phyloP scores from a whole-genome alignment of 2,888 invertebrate species.

The Erebia aethiops region DNA sequence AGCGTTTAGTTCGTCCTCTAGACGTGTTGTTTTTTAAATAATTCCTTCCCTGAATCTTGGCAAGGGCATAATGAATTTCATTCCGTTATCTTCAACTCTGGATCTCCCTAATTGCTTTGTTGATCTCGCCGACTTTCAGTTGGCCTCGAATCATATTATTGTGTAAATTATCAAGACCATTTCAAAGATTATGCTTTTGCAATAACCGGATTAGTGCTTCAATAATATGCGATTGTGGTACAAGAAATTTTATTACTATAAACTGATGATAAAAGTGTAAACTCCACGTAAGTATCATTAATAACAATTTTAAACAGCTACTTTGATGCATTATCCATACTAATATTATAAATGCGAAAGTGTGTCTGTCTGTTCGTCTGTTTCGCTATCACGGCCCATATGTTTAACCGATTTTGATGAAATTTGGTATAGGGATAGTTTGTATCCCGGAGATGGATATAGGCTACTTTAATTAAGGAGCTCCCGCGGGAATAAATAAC shows the following conservation, averaged over 20 bases:
- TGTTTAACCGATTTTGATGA: too few relatives aligned
- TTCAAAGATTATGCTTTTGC: constrained; percentile 16
- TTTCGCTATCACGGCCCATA: too few relatives aligned
- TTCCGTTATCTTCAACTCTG: constrained; percentile 37
- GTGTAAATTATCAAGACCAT: constrained; percentile 4
- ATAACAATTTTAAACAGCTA: background rate
- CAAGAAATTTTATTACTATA: background rate
- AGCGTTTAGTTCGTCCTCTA: too few relatives aligned
- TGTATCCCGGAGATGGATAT: too few relatives aligned
- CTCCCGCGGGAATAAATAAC: too few relatives aligned
- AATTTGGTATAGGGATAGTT: too few relatives aligned
- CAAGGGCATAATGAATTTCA: constrained; percentile 39
- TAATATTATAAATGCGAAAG: too few relatives aligned
- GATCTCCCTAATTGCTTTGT: constrained; percentile 43
- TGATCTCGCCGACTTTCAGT: constrained; percentile 36
- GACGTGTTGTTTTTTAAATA: too few relatives aligned
- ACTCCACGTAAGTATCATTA: background rate
- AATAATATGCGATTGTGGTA: background rate
- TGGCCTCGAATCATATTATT: constrained; percentile 28
- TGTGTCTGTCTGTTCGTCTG: too few relatives aligned
- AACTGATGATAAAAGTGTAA: too few relatives aligned
- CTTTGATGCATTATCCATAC: too few relatives aligned
- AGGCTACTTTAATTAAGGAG: too few relatives aligned
- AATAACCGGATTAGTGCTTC: constrained; percentile 5
- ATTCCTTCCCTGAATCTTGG: constrained; percentile 26